Base-by-base conservation (phyloP, 2,888 invertebrate genomes). In the Limnephilus lunatus region DNA sequence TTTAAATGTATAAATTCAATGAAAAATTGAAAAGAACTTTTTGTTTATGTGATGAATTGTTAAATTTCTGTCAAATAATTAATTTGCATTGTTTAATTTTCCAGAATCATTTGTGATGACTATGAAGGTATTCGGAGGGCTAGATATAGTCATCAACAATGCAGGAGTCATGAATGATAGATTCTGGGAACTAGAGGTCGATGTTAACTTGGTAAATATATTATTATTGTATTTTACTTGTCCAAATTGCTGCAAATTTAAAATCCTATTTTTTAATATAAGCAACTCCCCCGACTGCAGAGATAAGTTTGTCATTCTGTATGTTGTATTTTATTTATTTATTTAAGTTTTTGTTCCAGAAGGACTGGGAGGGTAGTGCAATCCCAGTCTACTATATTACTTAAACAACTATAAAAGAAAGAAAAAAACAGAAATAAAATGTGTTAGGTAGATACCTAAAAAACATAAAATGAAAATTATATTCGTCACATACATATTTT, bases 61-160 rank as follows among this genome's bases (percentile, higher is more conserved):
- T 25, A 68, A 19, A 68, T 25, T 19, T 68, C 14, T 14, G 15
- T 3, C 0, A 53, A 53, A 53, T 53, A 15, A n/a, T 7, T 68
- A 19, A 9, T 0, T 7, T 25, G 7, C n/a, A 25, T 1, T n/a
- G 15, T 53, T 15, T 81, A 31, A 32, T 91, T 92, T 96, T 96
- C 48, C 95, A 97, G 98, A 97, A 95, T 97, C 98, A 31, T 98
- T 98, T 94, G 97, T 97, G 94, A 97, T 97, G 94, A 97, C 98
- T 44, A 96, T 97, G 94, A 96, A 97, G 48, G 97, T 97, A 93
- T 97, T 97, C 94, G 98, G 98, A 89, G 96, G 97, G 86, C 95
- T 98, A 94, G 98, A 98, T 94, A 97, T 98, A 93, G 97, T 98
- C 25, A 97, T 98, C 93, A 98, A 98, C 95, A 98, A 98, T 95